Evolutionary conservation across 2,113 vertebrate genomes (phyloP).

Genomic region (Zosterops japonicus): DNA sequence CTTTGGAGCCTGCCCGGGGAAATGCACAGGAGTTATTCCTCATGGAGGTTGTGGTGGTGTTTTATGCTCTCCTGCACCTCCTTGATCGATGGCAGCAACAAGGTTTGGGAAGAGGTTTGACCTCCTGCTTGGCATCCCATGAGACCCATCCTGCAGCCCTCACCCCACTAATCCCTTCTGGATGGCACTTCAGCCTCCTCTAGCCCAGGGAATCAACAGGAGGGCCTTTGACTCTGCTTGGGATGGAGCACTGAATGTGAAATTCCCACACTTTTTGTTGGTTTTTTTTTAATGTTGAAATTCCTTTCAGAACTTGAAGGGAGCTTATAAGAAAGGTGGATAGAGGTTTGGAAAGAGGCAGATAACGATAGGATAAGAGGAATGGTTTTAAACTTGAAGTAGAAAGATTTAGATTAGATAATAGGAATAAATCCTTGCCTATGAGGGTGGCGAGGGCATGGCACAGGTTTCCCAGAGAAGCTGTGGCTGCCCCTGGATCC

Average conservation of each 20-base stretch:
- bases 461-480: rapidly evolving
- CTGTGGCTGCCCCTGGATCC: neutral
- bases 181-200: neutral
- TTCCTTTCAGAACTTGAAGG: neutral
- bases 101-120: neutral
- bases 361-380: neutral
- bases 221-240: neutral
- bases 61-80: neutral
- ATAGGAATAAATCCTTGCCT: neutral
- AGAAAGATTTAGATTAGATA: neutral
- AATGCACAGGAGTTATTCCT: neutral
- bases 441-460: rapidly evolving
- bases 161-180: rapidly evolving
- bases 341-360: neutral
- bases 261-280: neutral
- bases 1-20: neutral
- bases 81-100: rapidly evolving
- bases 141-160: neutral
- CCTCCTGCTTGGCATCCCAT: neutral
- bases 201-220: neutral
- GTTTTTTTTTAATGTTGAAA: neutral
- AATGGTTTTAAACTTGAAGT: neutral
- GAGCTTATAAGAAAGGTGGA: neutral
- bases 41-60: rapidly evolving
- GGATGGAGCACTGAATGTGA: rapidly evolving